Percentiles rank a stretch among this genome's conserved stretches.
phyloP scores from a whole-genome alignment of 2,888 invertebrate species.

The Unio pictorum region DNA sequence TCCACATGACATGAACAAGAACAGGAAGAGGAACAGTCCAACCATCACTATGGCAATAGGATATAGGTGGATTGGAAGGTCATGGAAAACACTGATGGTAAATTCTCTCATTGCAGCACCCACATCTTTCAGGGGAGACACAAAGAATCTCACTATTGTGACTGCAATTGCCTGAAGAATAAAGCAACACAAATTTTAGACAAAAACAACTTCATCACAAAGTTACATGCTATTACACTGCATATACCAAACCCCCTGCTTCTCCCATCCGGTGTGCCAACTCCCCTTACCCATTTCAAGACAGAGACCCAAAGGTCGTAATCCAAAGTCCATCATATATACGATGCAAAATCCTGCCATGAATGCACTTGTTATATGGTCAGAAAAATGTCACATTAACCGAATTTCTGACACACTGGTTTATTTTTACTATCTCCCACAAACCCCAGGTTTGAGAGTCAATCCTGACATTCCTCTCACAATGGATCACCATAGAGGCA shows the following conservation, averaged over 20 bases:
- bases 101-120: conserved; percentile 47
- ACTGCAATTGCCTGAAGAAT: conserved; percentile 51
- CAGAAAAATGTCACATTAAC: too few species aligned
- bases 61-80: conserved; percentile 48
- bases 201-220: neutral
- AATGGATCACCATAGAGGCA: too few species aligned
- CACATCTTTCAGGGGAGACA: conserved; percentile 55
- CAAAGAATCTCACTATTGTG: conserved; percentile 52
- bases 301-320: too few species aligned
- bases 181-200: conserved; percentile 1
- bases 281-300: too few species aligned
- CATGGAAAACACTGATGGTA: conserved; percentile 40
- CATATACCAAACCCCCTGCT: neutral
- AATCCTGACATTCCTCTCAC: too few species aligned
- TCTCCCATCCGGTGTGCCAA: too few species aligned
- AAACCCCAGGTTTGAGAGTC: too few species aligned
- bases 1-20: conserved; percentile 49
- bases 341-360: too few species aligned
- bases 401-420: too few species aligned
- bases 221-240: neutral
- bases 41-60: conserved; percentile 43
- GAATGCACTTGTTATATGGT: too few species aligned
- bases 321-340: too few species aligned
- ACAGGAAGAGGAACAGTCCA: conserved; percentile 34
- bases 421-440: too few species aligned